phyloP scores from a whole-genome alignment of 2,797 vertebrate species.

The Leptoclinus maculatus region DNA sequence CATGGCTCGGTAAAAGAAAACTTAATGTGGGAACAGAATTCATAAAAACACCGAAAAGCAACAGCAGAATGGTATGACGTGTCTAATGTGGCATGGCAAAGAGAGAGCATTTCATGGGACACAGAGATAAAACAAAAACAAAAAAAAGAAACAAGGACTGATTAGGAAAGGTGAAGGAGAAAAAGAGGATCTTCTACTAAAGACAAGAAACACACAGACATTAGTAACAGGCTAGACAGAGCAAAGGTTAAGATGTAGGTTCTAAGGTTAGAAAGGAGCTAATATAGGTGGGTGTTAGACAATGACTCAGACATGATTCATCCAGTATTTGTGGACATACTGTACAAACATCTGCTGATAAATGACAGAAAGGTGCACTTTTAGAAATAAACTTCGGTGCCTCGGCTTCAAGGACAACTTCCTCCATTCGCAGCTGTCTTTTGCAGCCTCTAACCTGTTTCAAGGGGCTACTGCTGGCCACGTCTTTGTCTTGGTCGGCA shows the following conservation, averaged over 20 bases:
- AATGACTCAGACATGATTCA: slow-evolving; percentile 42
- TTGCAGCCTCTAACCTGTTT: slow-evolving; percentile 81
- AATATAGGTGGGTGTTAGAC: slow-evolving; percentile 65
- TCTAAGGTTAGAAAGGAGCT: slow-evolving; percentile 69
- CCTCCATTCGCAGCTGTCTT: neutral
- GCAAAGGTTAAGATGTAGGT: slow-evolving; percentile 67
- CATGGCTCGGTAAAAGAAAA: slow-evolving; percentile 86
- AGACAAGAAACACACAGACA: slow-evolving; percentile 59
- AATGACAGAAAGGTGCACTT: neutral
- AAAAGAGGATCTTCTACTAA: slow-evolving; percentile 59
- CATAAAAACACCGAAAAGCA: slow-evolving; percentile 82
- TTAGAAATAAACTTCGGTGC: neutral
- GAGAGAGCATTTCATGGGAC: slow-evolving; percentile 79
- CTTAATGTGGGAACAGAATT: slow-evolving; percentile 85
- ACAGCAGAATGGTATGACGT: slow-evolving; percentile 84
- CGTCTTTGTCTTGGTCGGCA: slow-evolving; percentile 52
- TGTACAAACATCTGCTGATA: slow-evolving; percentile 12
- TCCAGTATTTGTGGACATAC: slow-evolving; percentile 32
- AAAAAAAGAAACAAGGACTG: slow-evolving; percentile 62
- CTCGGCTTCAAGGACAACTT: neutral
- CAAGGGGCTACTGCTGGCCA: slow-evolving; percentile 32
- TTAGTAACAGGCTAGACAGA: slow-evolving; percentile 60
- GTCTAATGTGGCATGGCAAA: slow-evolving; percentile 82
- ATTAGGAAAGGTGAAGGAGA: slow-evolving; percentile 78
- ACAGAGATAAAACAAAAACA: slow-evolving; percentile 71